These are phyloP conservation scores for Erpetoichthys calabaricus DNA, from an alignment of 2,797 vertebrate genomes.

Conservation along the genomic window DNA sequence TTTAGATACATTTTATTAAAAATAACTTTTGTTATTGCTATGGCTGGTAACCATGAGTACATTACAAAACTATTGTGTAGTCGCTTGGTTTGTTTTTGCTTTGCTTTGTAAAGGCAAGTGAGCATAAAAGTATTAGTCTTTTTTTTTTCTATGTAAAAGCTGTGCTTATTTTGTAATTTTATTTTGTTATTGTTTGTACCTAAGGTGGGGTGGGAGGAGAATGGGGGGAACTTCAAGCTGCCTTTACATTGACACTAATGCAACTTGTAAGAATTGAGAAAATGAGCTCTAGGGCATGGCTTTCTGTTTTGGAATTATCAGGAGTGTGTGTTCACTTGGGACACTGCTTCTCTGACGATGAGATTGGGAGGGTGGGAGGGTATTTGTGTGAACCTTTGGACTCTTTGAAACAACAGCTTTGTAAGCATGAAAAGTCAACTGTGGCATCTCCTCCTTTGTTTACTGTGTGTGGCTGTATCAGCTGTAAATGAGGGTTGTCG, in stretches of 20 bases:
- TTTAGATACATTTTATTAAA: constrained; percentile 62
- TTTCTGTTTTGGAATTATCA: not conserved
- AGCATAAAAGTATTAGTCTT: constrained; percentile 12
- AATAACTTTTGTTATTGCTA: constrained; percentile 61
- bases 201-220: constrained; percentile 12
- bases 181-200: constrained; percentile 33
- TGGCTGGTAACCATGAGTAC: constrained; percentile 60
- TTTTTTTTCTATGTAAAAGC: constrained; percentile 37
- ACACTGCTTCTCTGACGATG: not conserved
- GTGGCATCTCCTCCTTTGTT: no score
- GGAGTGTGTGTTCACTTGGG: not conserved
- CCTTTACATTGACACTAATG: constrained; percentile 16
- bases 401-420: not conserved
- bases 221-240: not conserved
- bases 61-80: constrained; percentile 37
- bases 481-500: no score
- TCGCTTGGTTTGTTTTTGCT: constrained; percentile 10
- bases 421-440: no score
- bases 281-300: constrained; percentile 11
- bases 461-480: no score
- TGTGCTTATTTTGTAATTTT: constrained; percentile 46
- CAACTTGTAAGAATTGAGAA: constrained; percentile 9
- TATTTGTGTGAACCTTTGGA: constrained; percentile 2
- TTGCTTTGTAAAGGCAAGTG: constrained; percentile 11
- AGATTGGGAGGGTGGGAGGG: not conserved